A percentile compares a stretch with the other conserved stretches of the same genome.
Conservation (phyloP, 2,113 vertebrate species). For the Oryzias melastigma region DNA sequence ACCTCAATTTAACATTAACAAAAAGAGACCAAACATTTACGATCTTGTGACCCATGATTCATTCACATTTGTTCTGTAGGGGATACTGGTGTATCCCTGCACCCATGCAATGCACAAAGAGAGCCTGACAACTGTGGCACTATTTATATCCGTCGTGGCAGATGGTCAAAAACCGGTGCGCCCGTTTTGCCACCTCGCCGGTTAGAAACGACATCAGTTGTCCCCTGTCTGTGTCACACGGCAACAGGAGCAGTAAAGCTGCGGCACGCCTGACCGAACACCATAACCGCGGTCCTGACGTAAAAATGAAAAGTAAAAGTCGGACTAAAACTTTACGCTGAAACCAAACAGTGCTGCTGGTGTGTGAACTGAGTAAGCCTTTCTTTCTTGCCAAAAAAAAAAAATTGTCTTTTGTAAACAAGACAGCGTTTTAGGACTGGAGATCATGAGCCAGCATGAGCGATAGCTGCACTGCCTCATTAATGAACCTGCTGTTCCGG, state of each 20-base stretch:
- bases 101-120: conserved; percentile 39
- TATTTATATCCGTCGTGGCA: conserved; percentile 70
- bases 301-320: not conserved
- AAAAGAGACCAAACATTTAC: not conserved
- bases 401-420: not conserved
- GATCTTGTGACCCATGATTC: conserved; percentile 7
- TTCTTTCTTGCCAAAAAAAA: not conserved
- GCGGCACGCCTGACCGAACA: conserved; percentile 4
- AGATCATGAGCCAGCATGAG: too few relatives aligned
- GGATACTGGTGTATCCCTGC: conserved; percentile 22
- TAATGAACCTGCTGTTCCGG: too few relatives aligned
- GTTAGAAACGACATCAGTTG: conserved; percentile 63
- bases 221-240: conserved; percentile 46
- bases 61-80: conserved; percentile 25
- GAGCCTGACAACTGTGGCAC: conserved; percentile 57
- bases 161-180: conserved; percentile 67
- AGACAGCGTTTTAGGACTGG: not conserved
- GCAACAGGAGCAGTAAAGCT: conserved; percentile 49
- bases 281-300: not conserved
- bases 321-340: too few relatives aligned
- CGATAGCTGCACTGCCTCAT: too few relatives aligned
- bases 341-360: too few relatives aligned
- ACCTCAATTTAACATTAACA: too few relatives aligned
- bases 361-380: not conserved
- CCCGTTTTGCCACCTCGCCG: conserved; percentile 53